phyloP scores from a whole-genome alignment of 1,140 invertebrate species.

The Diplogasteroides magnus region DNA sequence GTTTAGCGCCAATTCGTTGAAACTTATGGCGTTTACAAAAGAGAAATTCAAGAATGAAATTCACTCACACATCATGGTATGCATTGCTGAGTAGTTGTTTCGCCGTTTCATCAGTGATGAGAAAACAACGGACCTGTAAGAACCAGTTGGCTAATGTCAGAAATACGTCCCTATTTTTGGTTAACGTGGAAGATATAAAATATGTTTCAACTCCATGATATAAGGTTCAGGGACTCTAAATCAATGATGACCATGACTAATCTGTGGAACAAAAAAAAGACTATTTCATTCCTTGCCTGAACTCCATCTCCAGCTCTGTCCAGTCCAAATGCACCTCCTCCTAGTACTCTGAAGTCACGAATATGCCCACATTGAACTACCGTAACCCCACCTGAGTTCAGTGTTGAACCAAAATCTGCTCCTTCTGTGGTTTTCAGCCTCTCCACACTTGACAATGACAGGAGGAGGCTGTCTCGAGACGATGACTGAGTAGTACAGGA shows the following conservation, averaged over 20 bases:
- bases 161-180: too few species aligned
- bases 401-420: constrained; percentile 55
- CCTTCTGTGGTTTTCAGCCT: constrained; percentile 53
- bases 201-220: too few species aligned
- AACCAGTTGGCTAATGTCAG: too few species aligned
- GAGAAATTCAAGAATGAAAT: constrained; percentile 1
- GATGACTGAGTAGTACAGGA: constrained; percentile 54
- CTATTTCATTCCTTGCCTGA: too few species aligned
- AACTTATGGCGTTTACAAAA: too few species aligned
- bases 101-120: constrained; percentile 54
- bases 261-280: too few species aligned
- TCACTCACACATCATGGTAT: constrained; percentile 48
- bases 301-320: constrained; percentile 39
- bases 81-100: constrained; percentile 49
- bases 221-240: too few species aligned
- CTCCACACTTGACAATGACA: constrained; percentile 54
- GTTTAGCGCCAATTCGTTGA: too few species aligned
- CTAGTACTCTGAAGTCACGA: constrained; percentile 39
- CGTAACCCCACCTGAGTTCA: constrained; percentile 44
- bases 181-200: too few species aligned
- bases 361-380: not conserved
- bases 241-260: too few species aligned
- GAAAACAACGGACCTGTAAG: constrained; percentile 39
- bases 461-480: constrained; percentile 46
- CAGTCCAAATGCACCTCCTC: constrained; percentile 50